Base-by-base conservation (phyloP, 1,140 invertebrate genomes). In the Rhagoletis zephyria region DNA sequence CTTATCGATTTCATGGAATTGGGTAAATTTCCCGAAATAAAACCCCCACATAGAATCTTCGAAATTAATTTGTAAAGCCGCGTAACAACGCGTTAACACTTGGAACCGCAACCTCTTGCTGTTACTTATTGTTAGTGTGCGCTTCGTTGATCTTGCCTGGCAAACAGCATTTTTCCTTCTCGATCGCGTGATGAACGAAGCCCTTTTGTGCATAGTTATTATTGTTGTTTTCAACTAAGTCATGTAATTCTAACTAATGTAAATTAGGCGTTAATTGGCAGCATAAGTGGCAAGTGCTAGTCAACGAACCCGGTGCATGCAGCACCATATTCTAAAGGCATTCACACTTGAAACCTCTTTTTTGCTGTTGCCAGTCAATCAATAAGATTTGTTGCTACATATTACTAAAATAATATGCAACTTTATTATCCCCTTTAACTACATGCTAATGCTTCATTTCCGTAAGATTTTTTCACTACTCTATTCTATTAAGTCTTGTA, bases 251-350 rank as follows among this genome's bases (percentile, higher is more conserved):
- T 56, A 56, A 56, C 30, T 30, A 30, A 14, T 63, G 61, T 63
- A 63, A 63, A 63, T 7, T 63, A 63, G 61, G 61, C n/a, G 61
- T 63, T 63, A 63, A 63, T 63, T 63, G 61, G 9, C 61, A 63
- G 9, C 61, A 63, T 63, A 63, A 63, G 61, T 63, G 61, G 61
- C 61, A 14, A 16, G 61, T 63, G 61, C 16, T n/a, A 63, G 61
- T 63, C 61, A 63, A 63, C 61, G 61, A 63, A 63, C 61, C 2
- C 61, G 59, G 59, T n/a, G 61, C 61, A 14, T 16, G 61, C 30
- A 30, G 30, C 30, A 30, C 30, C 30, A 30, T 30, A 30, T 30
- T 63, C 61, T 14, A 14, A 63, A 63, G 61, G 12, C 4, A 16
- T 63, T 16, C 16, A 63, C n/a, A 63, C 16, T 63, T 63, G 61